A percentile compares a stretch with the other conserved stretches of the same genome.
Evolutionary conservation across 2,888 invertebrate species (phyloP).

Genomic region (Zaprionus lineosus): DNA sequence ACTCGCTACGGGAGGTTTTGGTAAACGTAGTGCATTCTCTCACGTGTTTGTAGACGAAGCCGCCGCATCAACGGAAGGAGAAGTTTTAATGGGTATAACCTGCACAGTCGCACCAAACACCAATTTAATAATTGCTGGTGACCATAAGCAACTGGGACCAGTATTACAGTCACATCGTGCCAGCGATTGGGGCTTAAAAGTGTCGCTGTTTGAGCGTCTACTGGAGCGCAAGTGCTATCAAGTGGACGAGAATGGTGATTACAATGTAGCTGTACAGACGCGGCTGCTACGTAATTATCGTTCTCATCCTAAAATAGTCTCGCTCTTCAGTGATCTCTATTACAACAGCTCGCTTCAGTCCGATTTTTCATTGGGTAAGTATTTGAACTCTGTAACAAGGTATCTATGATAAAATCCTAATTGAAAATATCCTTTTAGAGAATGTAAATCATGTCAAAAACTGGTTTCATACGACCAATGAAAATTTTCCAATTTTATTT

Average conservation of each 20-base stretch:
- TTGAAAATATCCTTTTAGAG: constrained; percentile 41
- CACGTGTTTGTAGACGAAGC: constrained; percentile 91
- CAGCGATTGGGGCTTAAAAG: constrained; percentile 68
- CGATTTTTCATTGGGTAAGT: constrained; percentile 64
- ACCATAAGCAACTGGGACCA: constrained; percentile 89
- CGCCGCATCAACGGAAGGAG: constrained; percentile 89
- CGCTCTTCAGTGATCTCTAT: constrained; percentile 88
- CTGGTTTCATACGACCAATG: constrained; percentile 83
- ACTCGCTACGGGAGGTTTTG: constrained; percentile 83
- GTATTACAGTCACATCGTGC: constrained; percentile 83
- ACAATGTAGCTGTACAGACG: constrained; percentile 86
- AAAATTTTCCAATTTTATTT: constrained; percentile 85
- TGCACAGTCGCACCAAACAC: constrained; percentile 77
- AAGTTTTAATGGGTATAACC: constrained; percentile 85
- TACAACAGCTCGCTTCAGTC: constrained; percentile 87
- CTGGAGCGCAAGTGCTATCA: constrained; percentile 84
- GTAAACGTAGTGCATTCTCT: constrained; percentile 83
- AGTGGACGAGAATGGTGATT: constrained; percentile 60
- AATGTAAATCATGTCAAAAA: constrained; percentile 47
- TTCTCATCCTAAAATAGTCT: constrained; percentile 87
- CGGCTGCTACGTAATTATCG: constrained; percentile 90
- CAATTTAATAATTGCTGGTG: constrained; percentile 88
- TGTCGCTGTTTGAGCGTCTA: constrained; percentile 88
- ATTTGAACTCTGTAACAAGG: not conserved
- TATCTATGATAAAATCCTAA: constrained; percentile 1